Evolutionary conservation across 2,888 invertebrate genomes (phyloP), one percentile per base, ranked within the genome.

Genomic region (Caenorhabditis sp.): DNA sequence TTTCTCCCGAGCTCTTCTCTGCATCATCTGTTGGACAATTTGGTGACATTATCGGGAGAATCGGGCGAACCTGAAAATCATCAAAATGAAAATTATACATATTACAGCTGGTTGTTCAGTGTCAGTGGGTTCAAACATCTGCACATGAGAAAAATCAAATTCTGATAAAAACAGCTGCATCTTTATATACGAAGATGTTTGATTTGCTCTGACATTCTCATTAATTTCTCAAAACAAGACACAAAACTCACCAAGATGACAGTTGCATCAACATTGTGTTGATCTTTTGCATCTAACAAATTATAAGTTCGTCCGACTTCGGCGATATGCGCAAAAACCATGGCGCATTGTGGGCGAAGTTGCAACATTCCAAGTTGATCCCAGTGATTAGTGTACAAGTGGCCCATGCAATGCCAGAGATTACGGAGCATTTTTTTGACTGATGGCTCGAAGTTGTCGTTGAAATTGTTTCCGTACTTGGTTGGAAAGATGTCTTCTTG

Each of bases 381-480:
- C 86, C 86, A 86, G 63, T 86, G 86, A 36, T 81, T 83, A n/a
- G 70, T 63, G 63, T 85, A 86, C 60, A 85, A 68, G 67, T 86
- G 86, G 3, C 86, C 86, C 64, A 81, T 78, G 38, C 86, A 86
- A 56, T 86, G 84, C 83, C 84, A 86, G 25, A 86, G 56, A 17
- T 82, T 67, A 14, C 80, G 75, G 10, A 85, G 66, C 70, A 85
- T 77, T 50, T 82, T 72, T 31, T 76, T 70, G 20, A 83, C 80
- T 21, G 83, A 73, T 43, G 71, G 68, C 50, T 85, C 84, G 62
- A 86, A 86, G 36, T 81, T 81, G 23, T 78, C 67, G 31, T 72
- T 69, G 69, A 86, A 86, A 25, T 77, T 67, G 57, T 78, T 77
- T 14, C 86, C 86, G 71, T 84, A 85, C 82, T 85, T 86, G 12